Evolutionary conservation across 2,888 invertebrate species (phyloP), one percentile per base, ranked within the genome.

Genomic region (Pristionchus maxplancki): DNA sequence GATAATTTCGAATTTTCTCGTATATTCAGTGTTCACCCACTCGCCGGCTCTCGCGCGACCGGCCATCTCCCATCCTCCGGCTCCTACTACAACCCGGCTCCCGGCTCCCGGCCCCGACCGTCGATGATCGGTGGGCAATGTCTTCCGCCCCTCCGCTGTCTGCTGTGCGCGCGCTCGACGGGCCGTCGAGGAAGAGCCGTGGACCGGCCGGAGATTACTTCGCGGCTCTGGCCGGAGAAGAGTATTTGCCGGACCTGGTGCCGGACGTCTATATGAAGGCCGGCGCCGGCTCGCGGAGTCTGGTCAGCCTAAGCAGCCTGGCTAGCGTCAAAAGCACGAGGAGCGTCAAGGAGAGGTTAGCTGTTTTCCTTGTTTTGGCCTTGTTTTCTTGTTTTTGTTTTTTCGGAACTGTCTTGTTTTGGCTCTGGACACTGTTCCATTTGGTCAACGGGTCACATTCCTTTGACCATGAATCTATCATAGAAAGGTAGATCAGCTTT

Each of bases 131-230:
- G 78, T 48, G 78, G 78, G 1, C 37, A 44, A 78, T 78, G 78
- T 40, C 78, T 15, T 37, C 44, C 31, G 71, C 37, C 37, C 37
- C 71, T 24, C 24, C 71, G 20, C 71, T 67, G 31, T 74, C 74
- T 37, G 24, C 74, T 37, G 44, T 44, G 44, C 37, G 34, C 67
- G 31, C 67, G 67, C 34, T 67, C 34, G 67, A 67, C 31, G 31
- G 78, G 78, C 78, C 78, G 78, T 44, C 78, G 44, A 24, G 78
- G 78, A n/a, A 40, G 78, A 24, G 78, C 78, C 44, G 78, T 48
- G 44, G 78, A 48, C 78, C 78, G 40, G 17, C 78, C 78, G 44
- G 78, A 78, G 78, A 78, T 15, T n/a, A n/a, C n/a, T 37, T 40
- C 31, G 58, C 58, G 58, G 58, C 58, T n/a, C 58, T 58, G 58